Base-by-base conservation (phyloP, 2,113 vertebrate genomes). In the Empidonax traillii region DNA sequence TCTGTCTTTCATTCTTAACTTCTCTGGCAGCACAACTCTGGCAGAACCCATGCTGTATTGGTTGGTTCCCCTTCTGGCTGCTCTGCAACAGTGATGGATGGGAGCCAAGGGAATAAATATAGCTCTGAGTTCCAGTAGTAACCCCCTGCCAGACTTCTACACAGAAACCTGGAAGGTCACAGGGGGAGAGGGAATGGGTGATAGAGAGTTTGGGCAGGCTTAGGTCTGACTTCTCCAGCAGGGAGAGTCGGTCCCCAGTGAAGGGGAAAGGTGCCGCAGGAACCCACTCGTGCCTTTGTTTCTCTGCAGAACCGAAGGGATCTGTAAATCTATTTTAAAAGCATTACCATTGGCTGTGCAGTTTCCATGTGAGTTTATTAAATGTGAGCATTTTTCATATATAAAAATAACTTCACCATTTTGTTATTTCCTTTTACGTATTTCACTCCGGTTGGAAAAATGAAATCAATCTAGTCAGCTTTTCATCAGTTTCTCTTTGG, bases 401-500 rank as follows among this genome's bases (percentile, higher is more conserved):
- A 51, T 83, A 97, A 96, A 96, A 96, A 96, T 94, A 95, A 95
- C 87, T 93, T 91, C 91, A 96, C 88, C 75, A 90, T 96, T 97
- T 97, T 96, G 93, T 97, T 97, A 92, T 96, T 96, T 96, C 93
- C 92, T 96, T 95, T 97, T 97, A 96, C 80, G 89, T 96, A 96
- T 95, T 97, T 95, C 87, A 94, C 89, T 95, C 51, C 0, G 73
- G 91, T 95, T 96, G 96, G 94, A 96, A 96, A 97, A 96, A 97
- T 97, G 91, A 97, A 97, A 96, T 96, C 92, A 96, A 96, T 94
- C 93, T 95, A 92, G 93, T 96, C 96, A 96, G 94, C 96, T 97
- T 96, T 96, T 97, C 95, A 96, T 90, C 94, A 95, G 94, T 97
- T 97, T 95, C 96, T 94, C 81, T 96, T 97, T 97, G 93, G 96